These are phyloP conservation scores for Sinosuthora webbiana DNA, from an alignment of 2,113 vertebrate species.

Conservation along the genomic window DNA sequence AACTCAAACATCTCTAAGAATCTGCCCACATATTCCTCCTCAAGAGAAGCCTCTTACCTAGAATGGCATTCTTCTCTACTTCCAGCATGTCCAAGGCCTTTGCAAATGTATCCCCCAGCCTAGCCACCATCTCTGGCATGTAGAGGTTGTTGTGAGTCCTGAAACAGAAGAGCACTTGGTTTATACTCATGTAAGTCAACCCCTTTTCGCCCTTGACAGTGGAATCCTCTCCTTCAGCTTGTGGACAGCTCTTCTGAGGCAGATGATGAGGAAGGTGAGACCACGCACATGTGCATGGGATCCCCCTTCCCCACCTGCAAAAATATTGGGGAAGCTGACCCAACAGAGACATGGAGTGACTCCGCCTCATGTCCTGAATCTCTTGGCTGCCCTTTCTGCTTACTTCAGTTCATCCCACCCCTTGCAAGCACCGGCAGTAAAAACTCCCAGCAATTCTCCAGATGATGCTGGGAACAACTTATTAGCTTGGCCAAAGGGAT, in stretches of 20 bases:
- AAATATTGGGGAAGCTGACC: conserved; percentile 37
- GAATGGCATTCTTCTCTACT: conserved; percentile 86
- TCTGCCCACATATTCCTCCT: not conserved
- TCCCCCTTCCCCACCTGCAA: conserved; percentile 69
- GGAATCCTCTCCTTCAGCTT: conserved; percentile 62
- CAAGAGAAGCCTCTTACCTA: conserved; percentile 77
- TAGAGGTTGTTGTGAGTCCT: conserved; percentile 92
- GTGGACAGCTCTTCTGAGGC: conserved; percentile 64
- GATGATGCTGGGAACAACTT: conserved; percentile 1
- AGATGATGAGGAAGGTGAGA: conserved; percentile 69
- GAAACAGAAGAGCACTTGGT: conserved; percentile 59
- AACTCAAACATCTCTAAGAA: not conserved
- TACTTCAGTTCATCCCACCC: conserved; percentile 38
- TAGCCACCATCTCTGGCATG: conserved; percentile 84
- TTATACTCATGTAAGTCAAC: not conserved
- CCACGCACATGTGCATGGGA: conserved; percentile 67
- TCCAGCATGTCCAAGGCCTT: conserved; percentile 88
- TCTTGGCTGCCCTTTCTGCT: conserved; percentile 25
- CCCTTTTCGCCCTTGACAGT: conserved; percentile 1
- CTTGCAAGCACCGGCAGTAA: not conserved
- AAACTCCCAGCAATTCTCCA: conserved; percentile 13
- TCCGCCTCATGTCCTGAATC: conserved; percentile 53
- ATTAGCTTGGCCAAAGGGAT: conserved; percentile 29
- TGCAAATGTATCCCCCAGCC: conserved; percentile 85
- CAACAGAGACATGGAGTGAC: conserved; percentile 57